These are phyloP conservation scores for Scophthalmus maximus DNA, from an alignment of 2,113 vertebrate species.

Conservation along the genomic window DNA sequence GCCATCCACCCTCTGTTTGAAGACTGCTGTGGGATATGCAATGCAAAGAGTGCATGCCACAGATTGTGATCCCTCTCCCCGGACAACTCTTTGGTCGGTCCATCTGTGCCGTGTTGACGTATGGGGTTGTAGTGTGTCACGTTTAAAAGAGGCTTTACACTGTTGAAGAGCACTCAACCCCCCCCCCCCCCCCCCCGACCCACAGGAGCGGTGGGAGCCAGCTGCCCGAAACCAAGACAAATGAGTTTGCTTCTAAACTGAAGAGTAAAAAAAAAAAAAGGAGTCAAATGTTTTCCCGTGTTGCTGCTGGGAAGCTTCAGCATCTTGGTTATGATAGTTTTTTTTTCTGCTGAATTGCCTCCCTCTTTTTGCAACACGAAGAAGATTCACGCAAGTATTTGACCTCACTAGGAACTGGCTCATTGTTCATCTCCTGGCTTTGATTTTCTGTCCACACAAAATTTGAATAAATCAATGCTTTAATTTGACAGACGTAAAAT, in stretches of 20 bases:
- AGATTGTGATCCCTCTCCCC: constrained; percentile 34
- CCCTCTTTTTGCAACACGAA: neutral
- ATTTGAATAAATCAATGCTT: neutral
- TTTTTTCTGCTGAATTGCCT: neutral
- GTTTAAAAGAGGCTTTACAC: constrained; percentile 21
- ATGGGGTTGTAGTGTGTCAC: constrained; percentile 7
- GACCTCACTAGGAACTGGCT: neutral
- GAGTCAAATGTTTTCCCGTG: neutral
- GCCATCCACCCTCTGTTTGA: constrained; percentile 44
- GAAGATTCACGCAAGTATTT: neutral
- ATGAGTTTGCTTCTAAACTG: constrained; percentile 1
- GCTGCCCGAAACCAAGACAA: constrained; percentile 23
- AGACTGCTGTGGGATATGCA: constrained; percentile 33
- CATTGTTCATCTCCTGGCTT: neutral
- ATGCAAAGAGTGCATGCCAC: constrained; percentile 40
- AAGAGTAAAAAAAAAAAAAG: neutral
- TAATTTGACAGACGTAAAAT: neutral
- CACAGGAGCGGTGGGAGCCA: constrained; percentile 24
- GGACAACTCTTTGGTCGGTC: constrained; percentile 45
- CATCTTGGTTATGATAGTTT: neutral
- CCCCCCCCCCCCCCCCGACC: constrained; percentile 4
- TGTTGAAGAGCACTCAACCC: constrained; percentile 18
- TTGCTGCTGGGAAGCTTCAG: neutral
- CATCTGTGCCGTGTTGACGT: constrained; percentile 69
- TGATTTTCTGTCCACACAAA: neutral